Percentiles rank a stretch among this genome's conserved stretches.
These are phyloP conservation scores for Triplophysa dalaica DNA, from an alignment of 2,113 vertebrate genomes.

Conservation along the genomic window DNA sequence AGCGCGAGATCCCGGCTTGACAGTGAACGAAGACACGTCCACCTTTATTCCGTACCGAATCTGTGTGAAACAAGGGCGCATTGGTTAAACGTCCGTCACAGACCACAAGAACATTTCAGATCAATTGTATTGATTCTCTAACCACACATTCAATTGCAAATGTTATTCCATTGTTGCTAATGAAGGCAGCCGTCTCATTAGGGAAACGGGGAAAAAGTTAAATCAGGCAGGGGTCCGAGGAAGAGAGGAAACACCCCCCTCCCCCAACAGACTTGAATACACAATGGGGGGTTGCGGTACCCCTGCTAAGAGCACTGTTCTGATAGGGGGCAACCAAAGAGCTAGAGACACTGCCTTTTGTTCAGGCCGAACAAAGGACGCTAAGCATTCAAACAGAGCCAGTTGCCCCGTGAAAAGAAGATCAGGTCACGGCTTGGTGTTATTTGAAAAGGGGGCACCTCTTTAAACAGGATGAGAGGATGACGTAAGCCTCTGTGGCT, in stretches of 20 bases:
- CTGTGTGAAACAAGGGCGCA: conserved; percentile 68
- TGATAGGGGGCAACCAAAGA: conserved; percentile 68
- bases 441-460: conserved; percentile 56
- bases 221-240: conserved; percentile 58
- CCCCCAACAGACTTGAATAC: conserved; percentile 61
- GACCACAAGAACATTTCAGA: no score
- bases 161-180: conserved; percentile 54
- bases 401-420: conserved; percentile 59
- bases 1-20: conserved; percentile 96
- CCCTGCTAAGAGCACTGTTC: conserved; percentile 69
- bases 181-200: conserved; percentile 60
- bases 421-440: conserved; percentile 57
- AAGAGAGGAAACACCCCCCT: conserved; percentile 57
- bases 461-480: conserved; percentile 57
- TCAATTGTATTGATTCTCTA: conserved; percentile 4
- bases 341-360: conserved; percentile 73
- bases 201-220: conserved; percentile 65
- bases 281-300: conserved; percentile 61
- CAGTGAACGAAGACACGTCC: conserved; percentile 97
- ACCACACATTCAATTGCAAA: conserved; percentile 63
- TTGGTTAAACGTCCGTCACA: background rate
- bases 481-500: conserved; percentile 71
- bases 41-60: conserved; percentile 89
- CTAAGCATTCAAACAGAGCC: conserved; percentile 61
- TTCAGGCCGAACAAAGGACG: conserved; percentile 72